Conservation (phyloP, 1,140 invertebrate genomes). For the Drosophila ironensis region DNA sequence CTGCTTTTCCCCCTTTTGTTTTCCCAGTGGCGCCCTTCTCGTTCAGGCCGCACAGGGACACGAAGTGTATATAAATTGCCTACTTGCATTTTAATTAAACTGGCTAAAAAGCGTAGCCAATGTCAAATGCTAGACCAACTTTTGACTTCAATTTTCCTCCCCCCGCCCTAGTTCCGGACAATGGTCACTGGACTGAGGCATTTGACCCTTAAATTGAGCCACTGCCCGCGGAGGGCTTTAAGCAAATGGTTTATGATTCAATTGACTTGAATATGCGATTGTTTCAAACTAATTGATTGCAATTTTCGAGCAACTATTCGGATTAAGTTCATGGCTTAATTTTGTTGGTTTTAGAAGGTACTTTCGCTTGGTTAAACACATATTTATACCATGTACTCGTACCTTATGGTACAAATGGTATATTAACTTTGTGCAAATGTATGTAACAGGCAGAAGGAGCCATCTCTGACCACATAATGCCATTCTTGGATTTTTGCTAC, state of each 20-base stretch:
- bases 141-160: conserved; percentile 3
- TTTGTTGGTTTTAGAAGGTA: no score
- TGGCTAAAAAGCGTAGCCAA: conserved; percentile 72
- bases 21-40: not conserved
- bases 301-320: no score
- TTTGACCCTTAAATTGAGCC: conserved; percentile 75
- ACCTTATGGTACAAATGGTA: no score
- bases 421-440: no score
- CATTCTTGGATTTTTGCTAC: no score
- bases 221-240: conserved; percentile 71
- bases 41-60: conserved; percentile 35
- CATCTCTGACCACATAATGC: no score
- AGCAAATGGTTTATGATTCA: conserved; percentile 5
- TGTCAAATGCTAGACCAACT: conserved; percentile 64
- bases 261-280: not conserved
- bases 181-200: conserved; percentile 61
- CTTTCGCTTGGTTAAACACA: no score
- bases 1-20: not conserved
- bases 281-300: no score
- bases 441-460: no score
- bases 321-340: no score
- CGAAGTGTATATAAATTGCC: conserved; percentile 79
- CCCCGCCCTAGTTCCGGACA: conserved; percentile 22
- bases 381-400: no score
- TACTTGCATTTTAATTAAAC: conserved; percentile 81